These are phyloP conservation scores for Aspidapion aeneum DNA, from an alignment of 2,888 invertebrate species.

Conservation along the genomic window DNA sequence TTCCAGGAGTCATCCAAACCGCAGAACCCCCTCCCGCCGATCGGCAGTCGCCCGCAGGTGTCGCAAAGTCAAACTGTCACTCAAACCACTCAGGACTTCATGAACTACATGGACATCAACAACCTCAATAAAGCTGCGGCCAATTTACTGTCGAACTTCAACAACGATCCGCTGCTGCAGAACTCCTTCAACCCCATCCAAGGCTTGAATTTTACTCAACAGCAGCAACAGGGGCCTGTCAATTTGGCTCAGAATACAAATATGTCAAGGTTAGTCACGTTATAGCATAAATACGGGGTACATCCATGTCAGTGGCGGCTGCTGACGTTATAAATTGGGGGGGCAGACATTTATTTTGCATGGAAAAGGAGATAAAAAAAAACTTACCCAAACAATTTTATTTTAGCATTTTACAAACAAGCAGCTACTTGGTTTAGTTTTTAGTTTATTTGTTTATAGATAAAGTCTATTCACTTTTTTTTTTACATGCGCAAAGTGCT, in stretches of 20 bases:
- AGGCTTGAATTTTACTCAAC: conserved; percentile 42
- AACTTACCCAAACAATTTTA: no score
- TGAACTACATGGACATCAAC: conserved; percentile 28
- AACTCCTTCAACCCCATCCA: conserved; percentile 41
- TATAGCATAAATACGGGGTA: no score
- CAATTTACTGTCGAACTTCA: conserved; percentile 47
- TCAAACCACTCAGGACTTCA: conserved; percentile 12
- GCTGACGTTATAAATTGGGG: no score
- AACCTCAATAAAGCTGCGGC: conserved; percentile 34
- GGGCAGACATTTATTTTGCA: no score
- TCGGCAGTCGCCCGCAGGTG: conserved; percentile 40
- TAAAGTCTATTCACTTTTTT: no score
- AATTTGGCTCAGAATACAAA: conserved; percentile 27
- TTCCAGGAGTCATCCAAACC: conserved; percentile 34
- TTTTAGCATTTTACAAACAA: no score
- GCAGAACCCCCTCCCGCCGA: conserved; percentile 40
- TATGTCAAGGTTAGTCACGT: conserved; percentile 39
- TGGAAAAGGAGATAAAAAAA: no score
- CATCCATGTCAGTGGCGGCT: no score
- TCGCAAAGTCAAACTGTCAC: conserved; percentile 30
- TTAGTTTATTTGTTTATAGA: no score
- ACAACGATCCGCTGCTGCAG: conserved; percentile 41
- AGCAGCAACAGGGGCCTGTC: conserved; percentile 32
- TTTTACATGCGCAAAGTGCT: no score
- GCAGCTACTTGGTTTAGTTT: no score